Base-by-base conservation (phyloP, 2,113 vertebrate species). In the Chaenocephalus aceratus region DNA sequence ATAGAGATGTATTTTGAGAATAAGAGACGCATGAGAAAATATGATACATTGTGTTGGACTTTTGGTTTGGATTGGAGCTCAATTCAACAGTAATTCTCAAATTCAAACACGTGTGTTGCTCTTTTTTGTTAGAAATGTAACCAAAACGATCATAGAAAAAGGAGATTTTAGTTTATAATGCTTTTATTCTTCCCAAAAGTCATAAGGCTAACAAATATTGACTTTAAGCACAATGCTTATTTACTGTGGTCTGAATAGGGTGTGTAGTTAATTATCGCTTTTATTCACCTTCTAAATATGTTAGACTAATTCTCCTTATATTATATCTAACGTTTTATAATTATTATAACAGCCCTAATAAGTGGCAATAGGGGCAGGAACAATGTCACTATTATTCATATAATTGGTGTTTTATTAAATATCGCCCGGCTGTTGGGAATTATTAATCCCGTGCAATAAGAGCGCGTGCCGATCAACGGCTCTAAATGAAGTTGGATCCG, bases 361-460 rank as follows among this genome's bases (percentile, higher is more conserved):
- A 74, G 51, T 49, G 13, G 0, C 44, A 46, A 1, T 64, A 41
- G 44, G 13, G n/a, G 23, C 26, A 44, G 2, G 7, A 44, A 52
- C n/a, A 12, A 14, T 14, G n/a, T 15, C 10, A 0, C 15, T 10
- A 0, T 16, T 11, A 14, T 1, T 14, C 9, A 21, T 30, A 4
- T 63, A 26, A 74, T n/a, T 68, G 34, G 15, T 63, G n/a, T 16
- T 1, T 75, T 72, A 64, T 79, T 60, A 76, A 52, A 64, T 11
- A 21, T 15, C 48, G 75, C 41, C n/a, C 1, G 14, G 1, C 6
- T 77, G 63, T 30, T 66, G 72, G 12, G 56, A 78, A 75, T 75
- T 73, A 82, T 73, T 78, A 79, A 84, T 82, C 46, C 73, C 1
- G 11, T 21, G 52, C 93, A 48, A 54, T 63, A 64, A 72, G 59